Evolutionary conservation across 2,797 vertebrate species (phyloP), one percentile per base, ranked within the genome.

Genomic region (Rhadinocentrus ornatus): DNA sequence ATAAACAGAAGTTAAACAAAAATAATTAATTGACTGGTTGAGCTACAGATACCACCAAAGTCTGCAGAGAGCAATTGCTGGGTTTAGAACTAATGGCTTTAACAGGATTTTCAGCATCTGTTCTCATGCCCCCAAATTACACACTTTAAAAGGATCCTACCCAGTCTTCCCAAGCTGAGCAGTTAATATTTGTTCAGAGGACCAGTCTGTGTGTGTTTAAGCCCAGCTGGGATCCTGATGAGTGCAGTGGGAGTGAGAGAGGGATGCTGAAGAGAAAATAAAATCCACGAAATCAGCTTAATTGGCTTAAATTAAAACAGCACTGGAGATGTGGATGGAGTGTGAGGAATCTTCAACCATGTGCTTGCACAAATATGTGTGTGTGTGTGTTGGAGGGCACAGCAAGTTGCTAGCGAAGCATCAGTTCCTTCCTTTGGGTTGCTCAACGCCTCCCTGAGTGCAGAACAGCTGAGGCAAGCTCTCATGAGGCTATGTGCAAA

Each of bases 161-260:
- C 63, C 83, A 74, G 73, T 87, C 82, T 74, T 87, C 66, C 55
- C 27, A 72, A 80, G 79, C 82, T 84, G 88, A 88, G 86, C 71
- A 84, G 89, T 92, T 92, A 82, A 90, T 95, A 90, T 94, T 94
- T 93, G 90, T 90, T 90, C 82, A 83, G 77, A 86, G 81, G 82
- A 80, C 81, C 73, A 62, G 84, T 81, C 80, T 87, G 84, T 94
- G 88, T 93, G 91, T 93, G 88, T 91, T 95, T 91, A 92, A 93
- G 82, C 69, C 88, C 92, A 91, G 89, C 88, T 92, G 90, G 91
- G 90, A 92, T 88, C 71, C 73, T 80, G 81, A 73, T 73, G 75
- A 89, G 81, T 80, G 73, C 59, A 62, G 50, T 61, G 73, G 58
- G 75, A 84, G 73, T 15, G 61, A 46, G 73, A 85, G 67, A 54